Evolutionary conservation across 35 echinoderm and acorn worm species (phyloP), one percentile per base, ranked within the genome.

Genomic region (Apostichopus californicus): DNA sequence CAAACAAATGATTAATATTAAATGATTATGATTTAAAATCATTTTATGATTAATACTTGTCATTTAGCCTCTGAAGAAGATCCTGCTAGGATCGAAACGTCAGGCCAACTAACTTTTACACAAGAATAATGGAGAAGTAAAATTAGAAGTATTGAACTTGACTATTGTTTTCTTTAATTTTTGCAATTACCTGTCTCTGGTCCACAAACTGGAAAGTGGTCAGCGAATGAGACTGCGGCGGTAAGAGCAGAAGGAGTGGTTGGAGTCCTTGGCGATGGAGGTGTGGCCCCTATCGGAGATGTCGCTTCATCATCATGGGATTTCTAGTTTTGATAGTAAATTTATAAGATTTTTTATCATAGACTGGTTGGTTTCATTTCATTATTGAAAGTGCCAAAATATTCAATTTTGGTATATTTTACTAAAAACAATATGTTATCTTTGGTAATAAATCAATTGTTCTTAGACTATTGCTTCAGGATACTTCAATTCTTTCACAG

Each of bases 261-360:
- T 8, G 95, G 95, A 73, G 95, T 96, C 55, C 93, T 77, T 6
- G 95, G 95, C 9, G 95, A 96, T 3, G 95, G 95, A 11, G 95
- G 95, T 9, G 93, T 92, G 13, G 93, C 95, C 86, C 83, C 78
- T 68, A 94, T 92, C 12, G 93, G 90, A n/a, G 95, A 94, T 2
- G 93, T 96, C 0, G 83, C 90, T 55, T 96, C 95, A 57, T 96
- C 95, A 78, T 96, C 95, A 5, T 93, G 92, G 65, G 89, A 93
- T 93, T 87, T 96, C 95, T 96, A 86, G 17, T 54, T 81, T 52
- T 58, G 23, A 22, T 55, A 72, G 18, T 10, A 68, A 89, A 88
- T 24, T n/a, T 12, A 82, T 82, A 61, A 46, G 34, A 46, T 46
- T 46, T 46, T 46, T 46, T 46, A 46, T 46, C 34, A 46, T 46